Evolutionary conservation across 2,888 invertebrate species (phyloP), one percentile per base, ranked within the genome.

Genomic region (Rhabditoides inermis): DNA sequence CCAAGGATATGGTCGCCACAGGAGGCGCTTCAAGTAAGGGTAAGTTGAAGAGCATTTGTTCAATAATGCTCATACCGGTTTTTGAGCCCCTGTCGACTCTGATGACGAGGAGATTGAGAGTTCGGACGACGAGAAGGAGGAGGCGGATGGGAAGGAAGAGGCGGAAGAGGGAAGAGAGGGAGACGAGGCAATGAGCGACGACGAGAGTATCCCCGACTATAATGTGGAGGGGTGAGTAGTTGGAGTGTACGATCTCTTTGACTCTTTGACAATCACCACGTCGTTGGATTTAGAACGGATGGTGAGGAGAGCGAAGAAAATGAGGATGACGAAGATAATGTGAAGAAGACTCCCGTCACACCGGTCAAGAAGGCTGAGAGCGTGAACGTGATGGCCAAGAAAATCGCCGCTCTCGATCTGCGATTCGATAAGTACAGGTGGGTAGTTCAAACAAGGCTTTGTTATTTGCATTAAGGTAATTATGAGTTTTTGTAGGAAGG

Each of bases 401-500:
- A 39, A 6, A 23, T 54, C 22, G 40, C 26, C n/a, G 49, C 50
- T 7, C 45, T 42, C 12, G 58, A 58, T 25, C 26, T 41, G 25
- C 46, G 49, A 10, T 55, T 53, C 40, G 53, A 55, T 18, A 50
- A 56, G 26, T 61, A 59, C 51, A 56, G 61, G 61, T 59, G 30
- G 28, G n/a, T 6, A 20, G 45, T 45, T 3, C 6, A 28, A 18
- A 12, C 10, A n/a, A 7, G 6, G 15, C 15, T 15, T 15, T 6
- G 7, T 41, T 36, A 12, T 18, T 39, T 27, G 15, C 15, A 36
- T 10, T 22, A 50, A 44, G 5, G 15, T 20, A 39, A 10, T 48
- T 27, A 1, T 25, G n/a, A 32, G 2, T 36, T 73, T 81, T 6
- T 88, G 85, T 71, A 84, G 90, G 76, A 85, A 91, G 74, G 79